Evolutionary conservation across 2,113 vertebrate genomes (phyloP).

Genomic region (Notechis scutatus): DNA sequence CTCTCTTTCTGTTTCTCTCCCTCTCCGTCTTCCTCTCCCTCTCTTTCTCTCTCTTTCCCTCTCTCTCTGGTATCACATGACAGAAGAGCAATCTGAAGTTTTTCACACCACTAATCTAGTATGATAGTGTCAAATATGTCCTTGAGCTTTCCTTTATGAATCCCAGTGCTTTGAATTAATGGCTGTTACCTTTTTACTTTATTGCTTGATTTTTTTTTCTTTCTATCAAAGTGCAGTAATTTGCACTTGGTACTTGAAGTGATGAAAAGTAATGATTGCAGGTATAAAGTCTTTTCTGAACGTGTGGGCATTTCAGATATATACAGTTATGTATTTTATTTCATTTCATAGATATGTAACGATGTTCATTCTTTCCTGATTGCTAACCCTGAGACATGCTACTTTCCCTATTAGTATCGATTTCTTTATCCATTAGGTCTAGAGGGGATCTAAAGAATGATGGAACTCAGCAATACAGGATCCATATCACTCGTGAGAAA

Average conservation of each 20-base stretch:
- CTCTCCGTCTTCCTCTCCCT: not conserved
- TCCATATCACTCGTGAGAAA: not conserved
- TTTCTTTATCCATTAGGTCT: not conserved
- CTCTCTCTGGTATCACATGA: not conserved
- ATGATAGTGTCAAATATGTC: constrained; percentile 30
- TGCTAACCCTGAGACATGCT: constrained; percentile 23
- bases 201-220: constrained; percentile 6
- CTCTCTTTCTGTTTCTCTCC: not conserved
- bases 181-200: constrained; percentile 23
- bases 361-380: constrained; percentile 3
- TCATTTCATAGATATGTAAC: not conserved
- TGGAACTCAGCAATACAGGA: not conserved
- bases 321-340: constrained; percentile 10
- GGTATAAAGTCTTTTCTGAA: constrained; percentile 21
- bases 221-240: not conserved
- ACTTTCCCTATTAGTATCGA: not conserved
- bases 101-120: constrained; percentile 32
- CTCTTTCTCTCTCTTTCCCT: not conserved
- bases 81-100: constrained; percentile 23
- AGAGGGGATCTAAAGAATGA: not conserved
- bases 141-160: constrained; percentile 19
- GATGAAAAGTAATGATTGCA: constrained; percentile 6
- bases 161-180: constrained; percentile 29
- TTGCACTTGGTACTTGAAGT: not conserved
- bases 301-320: not conserved